Base-by-base conservation (phyloP, 2,113 vertebrate genomes). In the Myiopsitta monachus region DNA sequence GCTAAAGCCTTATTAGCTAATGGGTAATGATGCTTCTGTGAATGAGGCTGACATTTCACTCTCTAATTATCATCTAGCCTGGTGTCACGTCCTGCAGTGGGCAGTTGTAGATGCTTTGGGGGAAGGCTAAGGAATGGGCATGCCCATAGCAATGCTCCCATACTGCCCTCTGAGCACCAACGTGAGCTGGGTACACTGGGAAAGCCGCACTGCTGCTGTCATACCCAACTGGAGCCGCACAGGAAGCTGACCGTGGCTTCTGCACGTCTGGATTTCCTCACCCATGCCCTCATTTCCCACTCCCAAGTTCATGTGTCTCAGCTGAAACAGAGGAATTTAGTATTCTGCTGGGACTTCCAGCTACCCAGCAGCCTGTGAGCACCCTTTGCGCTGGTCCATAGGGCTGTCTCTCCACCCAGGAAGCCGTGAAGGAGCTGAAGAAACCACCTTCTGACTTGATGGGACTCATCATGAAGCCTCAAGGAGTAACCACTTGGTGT, bases 1-100 rank as follows among this genome's bases (percentile, higher is more conserved):
- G 93, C 94, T 95, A 95, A 94, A 94, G 93, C 82, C 85, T 92
- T 86, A 96, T 96, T 95, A 95, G 90, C 92, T 95, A 94, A 93
- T 90, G 92, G 92, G 67, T 93, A 95, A 94, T 85, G 92, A 96
- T 95, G 92, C 90, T 96, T 31, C 83, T 90, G 88, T 92, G 95
- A 95, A 57, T 1, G 49, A 94, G 72, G 75, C 79, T 96, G 94
- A 94, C 92, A 95, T 91, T 95, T 91, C 77, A n/a, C 84, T 94
- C 84, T 76, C 10, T 91, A 95, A 95, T 95, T 95, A 95, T 73
- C 78, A 47, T 57, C 91, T 4, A 38, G 74, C 54, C 72, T 92
- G 63, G 39, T 66, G 11, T 3, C 79, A 33, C 0, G 0, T 64
- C 90, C 85, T 36, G 3, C 85, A 76, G 74, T 11, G 57, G 95